A percentile compares a stretch with the other conserved stretches of the same genome.
Evolutionary conservation across 2,888 invertebrate genomes (phyloP).

Genomic region (Agrotis exclamationis): DNA sequence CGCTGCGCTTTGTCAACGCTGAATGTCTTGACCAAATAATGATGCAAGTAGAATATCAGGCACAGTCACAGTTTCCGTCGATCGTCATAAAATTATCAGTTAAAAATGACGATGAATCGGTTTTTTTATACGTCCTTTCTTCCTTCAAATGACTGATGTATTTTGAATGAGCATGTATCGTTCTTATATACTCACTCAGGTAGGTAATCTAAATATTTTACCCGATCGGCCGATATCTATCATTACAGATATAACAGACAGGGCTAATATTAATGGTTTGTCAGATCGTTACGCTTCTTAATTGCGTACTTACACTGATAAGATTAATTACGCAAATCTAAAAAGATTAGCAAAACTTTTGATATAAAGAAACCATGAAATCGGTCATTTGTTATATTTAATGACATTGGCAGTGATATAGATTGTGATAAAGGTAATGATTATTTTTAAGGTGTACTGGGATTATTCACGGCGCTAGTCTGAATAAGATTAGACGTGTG

Average conservation of each 20-base stretch:
- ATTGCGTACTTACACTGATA: slow-evolving; percentile 1
- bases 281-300: neutral
- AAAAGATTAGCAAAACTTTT: slow-evolving; percentile 11
- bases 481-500: slow-evolving; percentile 15
- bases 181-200: neutral
- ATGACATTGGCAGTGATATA: slow-evolving; percentile 20
- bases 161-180: neutral
- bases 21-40: neutral
- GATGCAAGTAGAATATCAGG: neutral
- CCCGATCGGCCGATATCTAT: neutral
- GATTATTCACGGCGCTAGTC: slow-evolving; percentile 3
- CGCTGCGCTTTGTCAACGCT: neutral
- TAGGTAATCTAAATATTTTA: neutral
- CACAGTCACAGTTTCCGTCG: neutral
- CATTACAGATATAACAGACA: neutral
- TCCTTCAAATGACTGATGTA: neutral
- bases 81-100: neutral
- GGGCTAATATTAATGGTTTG: neutral
- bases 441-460: neutral
- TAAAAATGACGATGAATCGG: neutral
- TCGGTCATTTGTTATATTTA: slow-evolving; percentile 24
- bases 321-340: slow-evolving; percentile 20
- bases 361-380: slow-evolving; percentile 23
- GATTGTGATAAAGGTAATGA: slow-evolving; percentile 3
- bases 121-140: neutral